Percentiles rank a stretch among this genome's conserved stretches.
phyloP scores from a whole-genome alignment of 2,113 vertebrate species.

The Dinomys branickii region DNA sequence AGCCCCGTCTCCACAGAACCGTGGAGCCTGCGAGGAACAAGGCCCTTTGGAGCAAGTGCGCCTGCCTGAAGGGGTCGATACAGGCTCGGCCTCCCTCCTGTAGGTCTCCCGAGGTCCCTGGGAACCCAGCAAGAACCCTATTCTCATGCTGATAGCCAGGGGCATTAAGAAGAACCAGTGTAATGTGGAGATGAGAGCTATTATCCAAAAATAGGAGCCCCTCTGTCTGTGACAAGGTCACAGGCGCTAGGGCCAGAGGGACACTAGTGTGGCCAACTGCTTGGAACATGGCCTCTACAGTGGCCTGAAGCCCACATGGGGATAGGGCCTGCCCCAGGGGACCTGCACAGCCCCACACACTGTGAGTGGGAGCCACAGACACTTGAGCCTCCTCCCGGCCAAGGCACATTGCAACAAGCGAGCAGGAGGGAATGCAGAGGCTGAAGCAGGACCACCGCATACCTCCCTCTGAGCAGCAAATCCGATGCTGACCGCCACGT shows the following conservation, averaged over 20 bases:
- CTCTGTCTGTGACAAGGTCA: constrained; percentile 28
- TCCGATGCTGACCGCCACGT: constrained; percentile 94
- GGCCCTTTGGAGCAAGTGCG: background rate
- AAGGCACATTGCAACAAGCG: background rate
- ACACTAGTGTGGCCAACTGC: background rate
- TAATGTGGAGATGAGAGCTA: constrained; percentile 41
- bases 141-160: constrained; percentile 61
- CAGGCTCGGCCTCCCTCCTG: background rate
- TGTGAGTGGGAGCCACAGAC: background rate
- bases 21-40: background rate
- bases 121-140: background rate
- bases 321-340: background rate
- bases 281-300: background rate
- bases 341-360: background rate
- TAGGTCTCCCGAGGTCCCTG: background rate
- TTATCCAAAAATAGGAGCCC: constrained; percentile 66
- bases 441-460: constrained; percentile 55
- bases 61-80: background rate
- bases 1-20: background rate
- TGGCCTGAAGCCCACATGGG: background rate
- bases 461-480: constrained; percentile 94
- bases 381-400: background rate
- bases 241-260: constrained; percentile 68
- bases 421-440: background rate
- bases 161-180: background rate